Evolutionary conservation across 2,888 invertebrate species (phyloP).

Genomic region (Penaeus monodon): DNA sequence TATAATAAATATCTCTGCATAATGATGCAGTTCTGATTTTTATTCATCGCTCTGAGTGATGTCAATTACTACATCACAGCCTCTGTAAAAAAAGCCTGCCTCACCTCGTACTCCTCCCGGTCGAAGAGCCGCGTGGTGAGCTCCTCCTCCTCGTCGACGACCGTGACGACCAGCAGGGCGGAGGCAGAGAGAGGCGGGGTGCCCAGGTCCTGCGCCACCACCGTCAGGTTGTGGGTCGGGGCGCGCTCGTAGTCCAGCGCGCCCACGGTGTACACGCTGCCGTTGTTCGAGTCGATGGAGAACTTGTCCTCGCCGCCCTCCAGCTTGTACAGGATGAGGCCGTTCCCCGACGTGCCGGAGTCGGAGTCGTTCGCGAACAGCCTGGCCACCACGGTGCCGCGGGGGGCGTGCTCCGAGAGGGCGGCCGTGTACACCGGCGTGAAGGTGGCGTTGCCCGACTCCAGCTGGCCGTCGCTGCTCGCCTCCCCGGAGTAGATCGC

Average conservation of each 20-base stretch:
- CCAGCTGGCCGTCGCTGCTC: not conserved
- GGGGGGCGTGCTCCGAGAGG: constrained; percentile 80
- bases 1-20: no score
- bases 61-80: no score
- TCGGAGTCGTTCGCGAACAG: constrained; percentile 88
- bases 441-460: not conserved
- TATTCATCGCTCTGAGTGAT: no score
- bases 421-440: constrained; percentile 83
- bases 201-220: constrained; percentile 87
- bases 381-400: constrained; percentile 79
- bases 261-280: constrained; percentile 82
- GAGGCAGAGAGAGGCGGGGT: constrained; percentile 73
- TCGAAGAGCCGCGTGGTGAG: constrained; percentile 58
- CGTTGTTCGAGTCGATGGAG: constrained; percentile 87
- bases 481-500: constrained; percentile 57
- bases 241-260: constrained; percentile 80
- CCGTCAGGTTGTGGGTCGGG: constrained; percentile 80
- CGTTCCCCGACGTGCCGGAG: constrained; percentile 88
- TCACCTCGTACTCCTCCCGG: constrained; percentile 60
- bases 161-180: constrained; percentile 47
- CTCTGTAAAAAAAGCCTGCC: not conserved
- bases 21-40: no score
- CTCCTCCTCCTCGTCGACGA: constrained; percentile 57
- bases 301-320: constrained; percentile 75
- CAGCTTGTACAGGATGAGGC: constrained; percentile 83